These are phyloP conservation scores for Bubo blakistoni DNA, from an alignment of 2,113 vertebrate genomes.

Conservation along the genomic window DNA sequence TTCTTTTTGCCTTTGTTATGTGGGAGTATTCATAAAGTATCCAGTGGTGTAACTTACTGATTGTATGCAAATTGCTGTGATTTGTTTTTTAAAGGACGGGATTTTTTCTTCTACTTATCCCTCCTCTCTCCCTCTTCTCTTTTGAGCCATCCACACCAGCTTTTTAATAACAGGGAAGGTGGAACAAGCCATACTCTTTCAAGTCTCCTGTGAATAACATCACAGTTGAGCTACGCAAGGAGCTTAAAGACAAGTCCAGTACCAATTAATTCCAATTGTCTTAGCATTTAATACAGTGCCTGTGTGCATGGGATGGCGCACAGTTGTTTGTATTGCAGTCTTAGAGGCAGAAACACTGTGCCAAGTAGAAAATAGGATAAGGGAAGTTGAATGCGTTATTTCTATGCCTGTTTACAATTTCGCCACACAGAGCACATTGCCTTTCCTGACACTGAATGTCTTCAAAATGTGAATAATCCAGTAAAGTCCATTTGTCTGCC, in stretches of 20 bases:
- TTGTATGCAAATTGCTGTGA: background rate
- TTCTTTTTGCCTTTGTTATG: background rate
- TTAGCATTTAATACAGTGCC: background rate
- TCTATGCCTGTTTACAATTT: background rate
- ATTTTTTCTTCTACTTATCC: background rate
- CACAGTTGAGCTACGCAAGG: background rate
- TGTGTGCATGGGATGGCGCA: background rate
- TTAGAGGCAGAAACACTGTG: background rate
- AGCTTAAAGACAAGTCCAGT: background rate
- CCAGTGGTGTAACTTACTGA: background rate
- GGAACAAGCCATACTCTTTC: background rate
- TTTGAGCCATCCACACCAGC: background rate
- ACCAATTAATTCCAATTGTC: background rate
- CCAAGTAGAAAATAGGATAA: background rate
- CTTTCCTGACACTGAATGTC: background rate
- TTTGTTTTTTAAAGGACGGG: background rate
- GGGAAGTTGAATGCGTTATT: background rate
- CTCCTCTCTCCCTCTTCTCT: background rate
- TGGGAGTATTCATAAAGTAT: background rate
- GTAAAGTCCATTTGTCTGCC: background rate
- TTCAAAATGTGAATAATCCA: background rate
- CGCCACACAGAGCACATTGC: background rate
- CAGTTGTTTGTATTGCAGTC: background rate
- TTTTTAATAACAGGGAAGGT: background rate
- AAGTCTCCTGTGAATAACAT: background rate